phyloP scores from a whole-genome alignment of 2,888 invertebrate genomes.

The Acheta domesticus region DNA sequence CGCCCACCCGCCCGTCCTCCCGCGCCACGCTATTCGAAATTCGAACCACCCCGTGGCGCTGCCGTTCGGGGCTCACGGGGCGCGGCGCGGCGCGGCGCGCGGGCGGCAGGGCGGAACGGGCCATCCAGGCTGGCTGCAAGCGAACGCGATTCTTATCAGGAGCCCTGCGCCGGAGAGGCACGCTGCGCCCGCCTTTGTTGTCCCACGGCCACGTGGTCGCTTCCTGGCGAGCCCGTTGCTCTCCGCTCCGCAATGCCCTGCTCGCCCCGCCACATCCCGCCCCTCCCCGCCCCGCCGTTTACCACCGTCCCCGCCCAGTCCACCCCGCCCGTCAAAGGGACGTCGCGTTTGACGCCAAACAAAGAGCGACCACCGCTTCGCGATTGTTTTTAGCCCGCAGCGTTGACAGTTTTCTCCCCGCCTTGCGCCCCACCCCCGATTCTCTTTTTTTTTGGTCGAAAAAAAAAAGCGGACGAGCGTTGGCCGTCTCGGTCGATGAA shows the following conservation, averaged over 20 bases:
- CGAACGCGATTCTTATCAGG: neutral
- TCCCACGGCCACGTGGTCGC: neutral
- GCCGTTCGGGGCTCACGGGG: neutral
- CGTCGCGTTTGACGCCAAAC: slow-evolving; percentile 18
- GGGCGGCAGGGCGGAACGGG: neutral
- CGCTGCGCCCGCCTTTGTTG: neutral
- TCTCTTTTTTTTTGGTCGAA: neutral
- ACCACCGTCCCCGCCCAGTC: neutral
- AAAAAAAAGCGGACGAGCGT: slow-evolving; percentile 4
- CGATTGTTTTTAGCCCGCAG: slow-evolving; percentile 18
- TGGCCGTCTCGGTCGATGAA: slow-evolving; percentile 7
- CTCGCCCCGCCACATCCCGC: neutral
- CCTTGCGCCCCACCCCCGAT: neutral
- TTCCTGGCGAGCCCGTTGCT: neutral
- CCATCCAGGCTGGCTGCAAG: neutral
- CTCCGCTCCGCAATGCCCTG: neutral
- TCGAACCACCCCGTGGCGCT: neutral
- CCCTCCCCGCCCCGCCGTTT: neutral
- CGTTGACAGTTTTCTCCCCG: slow-evolving; percentile 18
- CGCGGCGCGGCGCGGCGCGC: too few species aligned
- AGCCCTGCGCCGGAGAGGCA: neutral
- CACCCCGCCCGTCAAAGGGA: neutral
- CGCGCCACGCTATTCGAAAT: neutral
- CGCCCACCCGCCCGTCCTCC: neutral
- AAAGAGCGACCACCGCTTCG: neutral